Percentiles rank a stretch among this genome's conserved stretches.
These are phyloP conservation scores for Azemiops feae DNA, from an alignment of 2,113 vertebrate species.

Conservation along the genomic window DNA sequence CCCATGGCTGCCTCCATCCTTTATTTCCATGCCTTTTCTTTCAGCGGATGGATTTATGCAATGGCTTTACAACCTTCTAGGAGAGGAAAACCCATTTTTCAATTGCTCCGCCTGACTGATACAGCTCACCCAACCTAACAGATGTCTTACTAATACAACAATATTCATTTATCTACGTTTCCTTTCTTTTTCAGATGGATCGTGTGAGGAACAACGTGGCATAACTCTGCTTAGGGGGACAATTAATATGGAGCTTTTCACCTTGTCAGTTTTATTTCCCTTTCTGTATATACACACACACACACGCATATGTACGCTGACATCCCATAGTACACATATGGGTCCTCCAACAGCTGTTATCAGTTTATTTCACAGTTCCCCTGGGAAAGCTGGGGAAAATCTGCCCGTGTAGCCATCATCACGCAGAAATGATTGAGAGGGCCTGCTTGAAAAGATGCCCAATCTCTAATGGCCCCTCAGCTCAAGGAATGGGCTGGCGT, in stretches of 20 bases:
- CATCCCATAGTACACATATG: not conserved
- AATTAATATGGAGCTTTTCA: constrained; percentile 12
- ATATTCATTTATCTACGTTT: constrained; percentile 10
- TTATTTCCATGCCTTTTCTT: not conserved
- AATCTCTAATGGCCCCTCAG: not conserved
- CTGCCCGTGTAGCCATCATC: not conserved
- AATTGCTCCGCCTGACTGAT: not conserved
- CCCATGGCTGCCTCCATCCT: not conserved
- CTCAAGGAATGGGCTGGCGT: too few species aligned
- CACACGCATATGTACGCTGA: not conserved
- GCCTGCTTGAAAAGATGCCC: not conserved
- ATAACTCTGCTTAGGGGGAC: not conserved
- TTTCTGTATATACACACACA: not conserved
- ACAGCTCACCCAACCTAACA: not conserved
- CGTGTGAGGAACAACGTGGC: not conserved
- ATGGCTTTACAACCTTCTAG: not conserved
- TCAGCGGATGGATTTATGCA: not conserved
- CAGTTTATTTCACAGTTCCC: constrained; percentile 6
- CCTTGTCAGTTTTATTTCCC: constrained; percentile 11
- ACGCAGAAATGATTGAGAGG: not conserved
- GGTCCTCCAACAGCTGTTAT: constrained; percentile 2
- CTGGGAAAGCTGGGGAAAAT: not conserved
- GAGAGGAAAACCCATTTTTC: not conserved
- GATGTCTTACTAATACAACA: constrained; percentile 11
- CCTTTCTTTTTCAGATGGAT: not conserved